These are phyloP conservation scores for Pseudorhiza aurosa DNA, from an alignment of 30 jellyfish, hydroid and myxozoan species.

Conservation along the genomic window DNA sequence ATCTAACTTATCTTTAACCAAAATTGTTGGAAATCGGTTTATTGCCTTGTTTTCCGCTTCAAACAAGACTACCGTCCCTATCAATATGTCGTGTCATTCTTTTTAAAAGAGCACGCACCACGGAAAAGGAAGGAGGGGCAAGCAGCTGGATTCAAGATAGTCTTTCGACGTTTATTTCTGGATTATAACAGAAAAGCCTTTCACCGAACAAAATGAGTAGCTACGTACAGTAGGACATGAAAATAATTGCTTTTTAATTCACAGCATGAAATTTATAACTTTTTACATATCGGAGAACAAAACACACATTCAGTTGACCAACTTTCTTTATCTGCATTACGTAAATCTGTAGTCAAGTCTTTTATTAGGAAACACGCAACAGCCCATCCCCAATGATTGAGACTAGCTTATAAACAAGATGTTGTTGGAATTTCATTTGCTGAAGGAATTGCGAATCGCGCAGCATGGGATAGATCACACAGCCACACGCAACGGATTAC, in stretches of 20 bases:
- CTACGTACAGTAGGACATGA: neutral
- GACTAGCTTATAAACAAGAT: too few relatives aligned
- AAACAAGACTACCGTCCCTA: too few relatives aligned
- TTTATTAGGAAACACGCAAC: slow-evolving; percentile 5
- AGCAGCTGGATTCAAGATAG: neutral
- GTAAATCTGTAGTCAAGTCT: neutral
- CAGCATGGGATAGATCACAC: too few relatives aligned
- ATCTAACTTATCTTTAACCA: too few relatives aligned
- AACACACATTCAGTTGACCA: neutral
- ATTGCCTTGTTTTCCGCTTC: too few relatives aligned
- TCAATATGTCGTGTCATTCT: neutral
- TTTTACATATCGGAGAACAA: neutral
- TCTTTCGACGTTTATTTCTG: too few relatives aligned
- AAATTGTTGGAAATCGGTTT: too few relatives aligned
- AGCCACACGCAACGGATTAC: too few relatives aligned
- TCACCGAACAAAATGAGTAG: too few relatives aligned
- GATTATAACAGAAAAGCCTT: too few relatives aligned
- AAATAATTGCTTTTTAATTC: neutral
- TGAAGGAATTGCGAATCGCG: too few relatives aligned
- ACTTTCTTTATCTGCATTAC: neutral
- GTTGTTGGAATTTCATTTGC: too few relatives aligned
- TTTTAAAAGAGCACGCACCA: neutral
- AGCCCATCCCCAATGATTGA: neutral
- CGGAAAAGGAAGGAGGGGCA: neutral
- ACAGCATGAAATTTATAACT: neutral